A percentile compares a stretch with the other conserved stretches of the same genome.
phyloP scores from a whole-genome alignment of 1,140 invertebrate species.

The Pseudomyrmex concolor region DNA sequence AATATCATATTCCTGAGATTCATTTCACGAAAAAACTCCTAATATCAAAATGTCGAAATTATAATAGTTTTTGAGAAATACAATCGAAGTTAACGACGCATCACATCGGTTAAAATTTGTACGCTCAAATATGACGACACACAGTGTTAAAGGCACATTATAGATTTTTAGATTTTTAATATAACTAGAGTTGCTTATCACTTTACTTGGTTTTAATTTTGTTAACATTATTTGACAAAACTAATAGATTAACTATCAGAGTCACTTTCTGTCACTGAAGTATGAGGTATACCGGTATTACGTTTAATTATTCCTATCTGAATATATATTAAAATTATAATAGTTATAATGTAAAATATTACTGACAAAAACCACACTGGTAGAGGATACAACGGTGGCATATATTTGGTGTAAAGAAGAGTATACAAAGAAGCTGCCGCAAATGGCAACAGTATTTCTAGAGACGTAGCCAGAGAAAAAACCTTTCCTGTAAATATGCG shows the following conservation, averaged over 20 bases:
- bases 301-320: conserved; percentile 51
- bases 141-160: too few relatives aligned
- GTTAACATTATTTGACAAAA: too few relatives aligned
- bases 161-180: too few relatives aligned
- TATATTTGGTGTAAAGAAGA: conserved; percentile 84
- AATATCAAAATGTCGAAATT: too few relatives aligned
- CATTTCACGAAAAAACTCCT: too few relatives aligned
- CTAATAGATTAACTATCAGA: background rate
- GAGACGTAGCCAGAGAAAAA: conserved; percentile 87
- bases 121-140: too few relatives aligned
- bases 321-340: conserved; percentile 72
- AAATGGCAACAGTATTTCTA: conserved; percentile 88
- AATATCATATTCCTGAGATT: too few relatives aligned
- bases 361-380: conserved; percentile 80
- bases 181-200: too few relatives aligned
- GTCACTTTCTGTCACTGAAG: conserved; percentile 31
- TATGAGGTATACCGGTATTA: conserved; percentile 13
- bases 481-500: conserved; percentile 84
- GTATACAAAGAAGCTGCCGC: conserved; percentile 87
- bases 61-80: too few relatives aligned
- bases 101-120: too few relatives aligned
- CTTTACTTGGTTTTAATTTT: too few relatives aligned
- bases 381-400: conserved; percentile 79
- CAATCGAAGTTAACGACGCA: too few relatives aligned
- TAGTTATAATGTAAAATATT: conserved; percentile 68